phyloP scores from a whole-genome alignment of 2,113 vertebrate species.

The Thunnus thynnus region DNA sequence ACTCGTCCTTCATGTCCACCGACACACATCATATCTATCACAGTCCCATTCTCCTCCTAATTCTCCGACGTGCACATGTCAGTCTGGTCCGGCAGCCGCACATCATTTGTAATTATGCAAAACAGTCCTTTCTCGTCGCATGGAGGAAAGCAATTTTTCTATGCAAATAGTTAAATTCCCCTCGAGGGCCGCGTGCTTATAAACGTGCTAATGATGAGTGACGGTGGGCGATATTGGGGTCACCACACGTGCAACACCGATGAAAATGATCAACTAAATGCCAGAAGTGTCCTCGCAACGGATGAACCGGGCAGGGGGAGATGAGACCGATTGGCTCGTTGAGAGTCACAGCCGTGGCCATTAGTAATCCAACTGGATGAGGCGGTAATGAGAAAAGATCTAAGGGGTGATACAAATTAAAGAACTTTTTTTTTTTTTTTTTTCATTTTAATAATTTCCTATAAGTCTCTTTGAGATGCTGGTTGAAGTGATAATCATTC shows the following conservation, averaged over 20 bases:
- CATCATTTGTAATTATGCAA: conserved; percentile 92
- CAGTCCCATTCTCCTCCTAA: conserved; percentile 61
- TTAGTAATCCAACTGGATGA: conserved; percentile 86
- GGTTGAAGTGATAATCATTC: background rate
- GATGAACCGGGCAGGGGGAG: conserved; percentile 66
- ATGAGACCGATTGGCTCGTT: conserved; percentile 73
- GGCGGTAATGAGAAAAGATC: conserved; percentile 85
- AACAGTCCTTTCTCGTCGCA: conserved; percentile 82
- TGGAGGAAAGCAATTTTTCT: conserved; percentile 88
- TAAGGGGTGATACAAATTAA: conserved; percentile 83
- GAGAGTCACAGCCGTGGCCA: conserved; percentile 75
- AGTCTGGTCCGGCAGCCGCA: conserved; percentile 84
- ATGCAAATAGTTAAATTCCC: conserved; percentile 91
- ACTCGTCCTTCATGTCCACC: conserved; percentile 20
- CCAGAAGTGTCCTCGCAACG: conserved; percentile 86
- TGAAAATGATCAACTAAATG: conserved; percentile 88
- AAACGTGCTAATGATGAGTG: conserved; percentile 88
- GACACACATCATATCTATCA: conserved; percentile 31
- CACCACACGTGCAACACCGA: conserved; percentile 82
- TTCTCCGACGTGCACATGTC: conserved; percentile 79
- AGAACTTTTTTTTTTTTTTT: conserved; percentile 74
- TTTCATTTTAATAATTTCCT: conserved; percentile 28
- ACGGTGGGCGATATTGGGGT: conserved; percentile 87
- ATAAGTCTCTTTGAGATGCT: background rate
- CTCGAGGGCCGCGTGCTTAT: conserved; percentile 85